Evolutionary conservation across 2,113 vertebrate species (phyloP), one percentile per base, ranked within the genome.

Genomic region (Xenopus laevis): DNA sequence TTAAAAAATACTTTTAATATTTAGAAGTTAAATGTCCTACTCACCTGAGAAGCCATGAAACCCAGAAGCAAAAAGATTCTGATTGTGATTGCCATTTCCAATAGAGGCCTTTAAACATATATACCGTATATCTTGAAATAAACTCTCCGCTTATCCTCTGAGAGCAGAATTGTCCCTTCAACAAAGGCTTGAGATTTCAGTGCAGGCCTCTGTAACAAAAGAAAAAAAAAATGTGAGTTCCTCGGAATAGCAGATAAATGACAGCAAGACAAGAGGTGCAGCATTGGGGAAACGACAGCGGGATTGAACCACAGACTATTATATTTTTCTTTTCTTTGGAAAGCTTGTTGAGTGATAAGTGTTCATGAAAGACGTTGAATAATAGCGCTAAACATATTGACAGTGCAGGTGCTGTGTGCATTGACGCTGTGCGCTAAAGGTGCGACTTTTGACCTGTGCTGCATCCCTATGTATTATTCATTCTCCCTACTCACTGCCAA

Each of bases 361-460:
- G 65, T 67, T 46, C 50, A 16, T 74, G 64, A 68, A 62, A 65
- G 58, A 61, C 23, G 15, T 13, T 16, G 8, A 45, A 75, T 62
- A 65, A 74, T 61, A 52, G 65, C 55, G 40, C 45, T 68, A 60
- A 74, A 61, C 59, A 18, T 74, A 61, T 47, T 74, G 72, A 10
- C 21, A 18, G 23, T 4, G 23, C 23, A 1, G 23, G 23, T 27
- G 23, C 23, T 55, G 3, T 15, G 23, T 55, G 52, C 40, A 6
- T 71, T n/a, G 13, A 15, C 9, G 30, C 4, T 1, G 63, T 45
- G 9, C 5, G 17, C 23, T 27, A 27, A 27, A n/a, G 1, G 1
- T 27, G 9, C 10, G 12, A 8, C 61, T 20, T 16, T 45, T 15
- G 33, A 73, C 63, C 71, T 13, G 11, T n/a, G 18, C 13, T 15